Evolutionary conservation across 2,888 invertebrate genomes (phyloP), one percentile per base, ranked within the genome.

Genomic region (Melieria picta): DNA sequence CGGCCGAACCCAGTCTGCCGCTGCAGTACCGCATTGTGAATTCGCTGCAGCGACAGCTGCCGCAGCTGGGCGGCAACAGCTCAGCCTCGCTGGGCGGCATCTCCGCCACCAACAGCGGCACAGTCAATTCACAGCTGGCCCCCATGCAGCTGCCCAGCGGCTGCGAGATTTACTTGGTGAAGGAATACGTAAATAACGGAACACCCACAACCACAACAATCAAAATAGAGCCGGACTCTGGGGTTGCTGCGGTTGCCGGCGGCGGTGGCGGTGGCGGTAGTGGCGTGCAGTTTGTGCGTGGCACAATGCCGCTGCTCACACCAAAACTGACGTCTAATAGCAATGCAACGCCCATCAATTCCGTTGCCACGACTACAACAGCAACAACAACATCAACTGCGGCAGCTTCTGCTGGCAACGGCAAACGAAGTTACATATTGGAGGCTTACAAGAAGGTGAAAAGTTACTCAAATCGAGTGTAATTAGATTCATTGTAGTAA

Each of bases 111-210:
- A 66, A 45, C 30, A 75, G 66, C 57, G 45, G 58, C 9, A 13
- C 69, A 30, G 47, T 58, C 16, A 71, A 13, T 58, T 30, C 71
- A 4, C n/a, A 47, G 0, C 30, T 30, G 65, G 58, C 83, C 75
- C 79, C 84, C n/a, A 75, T 82, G 70, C 81, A 83, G 77, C 75
- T 85, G 71, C 80, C 83, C 64, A 82, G 79, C 6, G 83, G 84
- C 77, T 84, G 85, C 81, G 85, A 84, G 77, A 81, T 84, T 30
- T 85, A 83, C 77, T 75, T 84, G 75, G 80, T 85, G 58, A 84
- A 85, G 67, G 79, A 80, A 74, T 77, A 77, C 69, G 55, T 76
- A 55, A 74, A 45, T 58, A 60, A 64, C 42, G 16, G 30, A n/a
- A 61, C 60, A 16, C n/a, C 66, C 9, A 9, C 42, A 30, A n/a